A percentile compares a stretch with the other conserved stretches of the same genome.
These are phyloP conservation scores for Cardiocondyla obscurior DNA, from an alignment of 1,140 invertebrate genomes.

Conservation along the genomic window DNA sequence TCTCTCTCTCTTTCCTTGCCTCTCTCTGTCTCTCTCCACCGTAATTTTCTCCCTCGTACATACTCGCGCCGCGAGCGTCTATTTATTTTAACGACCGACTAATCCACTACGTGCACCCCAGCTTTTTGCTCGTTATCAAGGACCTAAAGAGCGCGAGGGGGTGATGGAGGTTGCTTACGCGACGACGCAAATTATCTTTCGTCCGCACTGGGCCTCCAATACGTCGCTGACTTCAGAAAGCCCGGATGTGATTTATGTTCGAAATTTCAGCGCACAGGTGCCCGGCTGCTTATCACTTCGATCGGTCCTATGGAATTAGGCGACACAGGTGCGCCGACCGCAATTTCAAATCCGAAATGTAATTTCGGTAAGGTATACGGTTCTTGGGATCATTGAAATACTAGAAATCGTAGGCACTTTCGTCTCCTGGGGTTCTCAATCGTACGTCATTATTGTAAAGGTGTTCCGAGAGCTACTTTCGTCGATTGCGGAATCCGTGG, in stretches of 20 bases:
- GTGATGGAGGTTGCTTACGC: not conserved
- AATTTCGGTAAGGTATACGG: not conserved
- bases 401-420: not conserved
- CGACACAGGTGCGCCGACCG: not conserved
- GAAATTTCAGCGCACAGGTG: not conserved
- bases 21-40: not conserved
- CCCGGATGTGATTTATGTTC: not conserved
- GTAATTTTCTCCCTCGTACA: slow-evolving; percentile 19
- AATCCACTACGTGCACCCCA: slow-evolving; percentile 41
- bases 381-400: not conserved
- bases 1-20: not conserved
- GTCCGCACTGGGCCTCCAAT: not conserved
- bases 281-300: not conserved
- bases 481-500: slow-evolving; percentile 33
- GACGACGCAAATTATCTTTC: slow-evolving; percentile 26
- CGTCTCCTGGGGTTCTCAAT: not conserved
- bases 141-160: slow-evolving; percentile 5
- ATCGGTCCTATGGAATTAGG: not conserved
- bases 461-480: not conserved
- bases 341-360: not conserved
- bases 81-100: slow-evolving; percentile 57
- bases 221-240: not conserved
- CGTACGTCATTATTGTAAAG: not conserved
- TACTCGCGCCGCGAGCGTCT: slow-evolving; percentile 51
- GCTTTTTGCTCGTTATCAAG: slow-evolving; percentile 48